phyloP scores from a whole-genome alignment of 1,140 invertebrate species.

The Marisa cornuarietis region DNA sequence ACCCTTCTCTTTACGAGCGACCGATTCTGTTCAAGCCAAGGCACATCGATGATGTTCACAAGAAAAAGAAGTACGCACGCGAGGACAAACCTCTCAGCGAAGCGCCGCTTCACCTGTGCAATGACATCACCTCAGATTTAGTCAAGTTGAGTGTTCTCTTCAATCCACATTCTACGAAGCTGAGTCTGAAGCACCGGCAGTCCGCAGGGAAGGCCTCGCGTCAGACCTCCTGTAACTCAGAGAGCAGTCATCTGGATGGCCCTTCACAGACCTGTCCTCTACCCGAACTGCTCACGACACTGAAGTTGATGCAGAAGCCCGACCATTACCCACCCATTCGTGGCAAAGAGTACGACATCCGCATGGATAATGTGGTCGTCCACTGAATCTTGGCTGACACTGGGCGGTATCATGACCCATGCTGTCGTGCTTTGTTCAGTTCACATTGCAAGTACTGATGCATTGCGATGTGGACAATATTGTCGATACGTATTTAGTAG shows the following conservation, averaged over 20 bases:
- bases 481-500: no score
- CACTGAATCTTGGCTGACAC: background rate
- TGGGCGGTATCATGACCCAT: no score
- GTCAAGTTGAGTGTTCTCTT: conserved; percentile 46
- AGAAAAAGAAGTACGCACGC: conserved; percentile 53
- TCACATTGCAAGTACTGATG: no score
- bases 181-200: conserved; percentile 5
- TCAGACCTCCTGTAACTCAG: conserved; percentile 14
- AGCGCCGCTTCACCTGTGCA: conserved; percentile 52
- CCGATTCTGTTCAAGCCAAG: conserved; percentile 60
- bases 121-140: conserved; percentile 55
- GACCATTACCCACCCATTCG: conserved; percentile 43
- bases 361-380: conserved; percentile 16
- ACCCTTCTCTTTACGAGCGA: conserved; percentile 44
- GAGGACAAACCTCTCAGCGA: conserved; percentile 47
- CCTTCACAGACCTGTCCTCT: conserved; percentile 35
- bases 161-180: conserved; percentile 8
- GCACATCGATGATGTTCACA: conserved; percentile 57
- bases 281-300: conserved; percentile 40
- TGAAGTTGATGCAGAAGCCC: conserved; percentile 44
- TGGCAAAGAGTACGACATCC: conserved; percentile 42
- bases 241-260: conserved; percentile 31
- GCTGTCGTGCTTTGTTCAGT: no score
- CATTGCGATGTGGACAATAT: no score
- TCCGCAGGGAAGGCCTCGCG: conserved; percentile 10